These are phyloP conservation scores for Odocoileus hemionus DNA, from an alignment of 2,113 vertebrate species.

Conservation along the genomic window DNA sequence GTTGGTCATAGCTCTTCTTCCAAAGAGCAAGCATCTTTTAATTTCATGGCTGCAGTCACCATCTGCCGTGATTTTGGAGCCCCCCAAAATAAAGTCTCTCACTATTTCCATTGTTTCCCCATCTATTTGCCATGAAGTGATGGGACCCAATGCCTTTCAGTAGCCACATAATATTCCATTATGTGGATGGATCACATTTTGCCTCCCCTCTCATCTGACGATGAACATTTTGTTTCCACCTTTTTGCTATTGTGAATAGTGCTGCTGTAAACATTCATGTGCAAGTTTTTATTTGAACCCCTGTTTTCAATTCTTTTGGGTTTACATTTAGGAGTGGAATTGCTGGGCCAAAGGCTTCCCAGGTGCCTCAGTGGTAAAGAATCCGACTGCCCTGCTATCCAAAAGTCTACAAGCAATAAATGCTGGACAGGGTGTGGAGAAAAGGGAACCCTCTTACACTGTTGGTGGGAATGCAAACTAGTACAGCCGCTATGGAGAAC, in stretches of 20 bases:
- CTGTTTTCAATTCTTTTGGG: neutral
- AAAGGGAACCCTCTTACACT: too few relatives aligned
- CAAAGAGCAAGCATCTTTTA: neutral
- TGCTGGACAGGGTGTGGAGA: too few relatives aligned
- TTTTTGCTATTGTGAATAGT: neutral
- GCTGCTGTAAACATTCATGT: accelerated
- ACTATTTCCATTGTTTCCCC: neutral
- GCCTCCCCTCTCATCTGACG: neutral
- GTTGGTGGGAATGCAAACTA: too few relatives aligned
- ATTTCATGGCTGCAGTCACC: neutral
- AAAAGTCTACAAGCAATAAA: too few relatives aligned
- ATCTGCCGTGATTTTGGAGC: neutral
- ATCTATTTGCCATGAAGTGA: neutral
- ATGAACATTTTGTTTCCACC: neutral
- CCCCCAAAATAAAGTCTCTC: neutral
- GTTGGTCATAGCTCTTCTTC: neutral
- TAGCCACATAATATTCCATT: neutral
- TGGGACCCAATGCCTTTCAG: neutral
- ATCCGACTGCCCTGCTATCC: neutral
- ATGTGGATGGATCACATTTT: neutral
- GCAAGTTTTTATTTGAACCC: neutral
- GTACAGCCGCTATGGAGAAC: too few relatives aligned
- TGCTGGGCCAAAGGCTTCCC: neutral
- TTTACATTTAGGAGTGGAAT: neutral
- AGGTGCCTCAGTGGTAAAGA: neutral